Base-by-base conservation (phyloP, 1,140 invertebrate species). In the Capitella teleta region DNA sequence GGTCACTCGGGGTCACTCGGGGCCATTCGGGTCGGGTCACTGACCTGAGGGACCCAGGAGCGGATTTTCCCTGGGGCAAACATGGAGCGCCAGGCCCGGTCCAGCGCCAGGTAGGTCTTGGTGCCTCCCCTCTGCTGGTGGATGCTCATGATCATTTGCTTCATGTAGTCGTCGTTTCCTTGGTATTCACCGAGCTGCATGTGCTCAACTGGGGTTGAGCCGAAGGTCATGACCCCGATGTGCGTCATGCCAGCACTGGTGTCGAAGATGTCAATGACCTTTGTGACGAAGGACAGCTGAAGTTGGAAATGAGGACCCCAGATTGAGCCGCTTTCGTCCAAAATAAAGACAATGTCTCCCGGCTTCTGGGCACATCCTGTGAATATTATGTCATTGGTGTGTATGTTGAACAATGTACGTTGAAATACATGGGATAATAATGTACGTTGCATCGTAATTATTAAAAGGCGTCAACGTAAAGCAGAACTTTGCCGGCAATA, bases 141-240 rank as follows among this genome's bases (percentile, higher is more conserved):
- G 8, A 41, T 21, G 38, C n/a, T n/a, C n/a, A n/a, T n/a, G n/a
- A n/a, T n/a, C n/a, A n/a, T n/a, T n/a, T n/a, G n/a, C n/a, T n/a
- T n/a, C n/a, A n/a, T n/a, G n/a, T n/a, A n/a, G n/a, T n/a, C n/a
- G n/a, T n/a, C n/a, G n/a, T n/a, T n/a, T n/a, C n/a, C n/a, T n/a
- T n/a, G n/a, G 30, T 10, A 32, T n/a, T 32, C 8, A 32, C 30
- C 30, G 8, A 32, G 30, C 8, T 32, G 38, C 6, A 41, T 16
- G 38, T 41, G 38, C 18, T 16, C 18, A 12, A 8, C 1, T 8
- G 26, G 25, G 32, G 16, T 30, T 47, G 47, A 12, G 44, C 1
- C 37, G 47, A 10, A 57, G 36, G 14, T 53, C 51, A 21, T 49
- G 53, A 44, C 57, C 44, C 47, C 56, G 53, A 18, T 53, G 47